A percentile compares a stretch with the other conserved stretches of the same genome.
phyloP scores from a whole-genome alignment of 2,888 invertebrate species.

The Chymomyza fuscimana region DNA sequence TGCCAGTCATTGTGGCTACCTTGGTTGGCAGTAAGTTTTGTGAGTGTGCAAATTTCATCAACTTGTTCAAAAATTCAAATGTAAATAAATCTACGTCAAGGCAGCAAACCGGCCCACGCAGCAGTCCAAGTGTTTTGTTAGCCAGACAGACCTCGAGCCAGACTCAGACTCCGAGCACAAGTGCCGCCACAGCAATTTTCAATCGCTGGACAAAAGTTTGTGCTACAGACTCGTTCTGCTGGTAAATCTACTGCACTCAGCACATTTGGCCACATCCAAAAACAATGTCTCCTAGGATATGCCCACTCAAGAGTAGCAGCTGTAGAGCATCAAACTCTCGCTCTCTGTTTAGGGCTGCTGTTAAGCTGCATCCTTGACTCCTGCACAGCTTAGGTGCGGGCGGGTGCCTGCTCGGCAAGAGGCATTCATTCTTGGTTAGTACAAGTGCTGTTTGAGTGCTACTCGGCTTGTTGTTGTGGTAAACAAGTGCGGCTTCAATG shows the following conservation, averaged over 20 bases:
- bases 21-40: conserved; percentile 36
- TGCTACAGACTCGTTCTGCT: conserved; percentile 13
- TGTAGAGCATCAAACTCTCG: neutral
- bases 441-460: conserved; percentile 62
- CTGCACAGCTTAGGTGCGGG: conserved; percentile 13
- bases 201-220: conserved; percentile 71
- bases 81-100: conserved; percentile 65
- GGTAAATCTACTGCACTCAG: conserved; percentile 64
- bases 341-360: neutral
- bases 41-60: conserved; percentile 66
- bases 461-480: conserved; percentile 32
- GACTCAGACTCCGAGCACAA: neutral
- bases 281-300: neutral
- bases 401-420: neutral
- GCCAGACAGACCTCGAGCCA: conserved; percentile 19
- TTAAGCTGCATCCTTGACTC: conserved; percentile 60
- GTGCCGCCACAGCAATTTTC: conserved; percentile 67
- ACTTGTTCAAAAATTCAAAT: conserved; percentile 74
- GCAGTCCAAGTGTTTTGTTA: conserved; percentile 62
- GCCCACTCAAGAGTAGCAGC: neutral
- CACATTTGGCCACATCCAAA: conserved; percentile 44
- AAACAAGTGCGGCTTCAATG: conserved; percentile 43
- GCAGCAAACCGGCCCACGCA: neutral
- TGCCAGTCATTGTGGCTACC: conserved; percentile 41
- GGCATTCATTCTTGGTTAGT: conserved; percentile 38